These are phyloP conservation scores for Drosophila picticornis DNA, from an alignment of 2,888 invertebrate genomes.

Conservation along the genomic window DNA sequence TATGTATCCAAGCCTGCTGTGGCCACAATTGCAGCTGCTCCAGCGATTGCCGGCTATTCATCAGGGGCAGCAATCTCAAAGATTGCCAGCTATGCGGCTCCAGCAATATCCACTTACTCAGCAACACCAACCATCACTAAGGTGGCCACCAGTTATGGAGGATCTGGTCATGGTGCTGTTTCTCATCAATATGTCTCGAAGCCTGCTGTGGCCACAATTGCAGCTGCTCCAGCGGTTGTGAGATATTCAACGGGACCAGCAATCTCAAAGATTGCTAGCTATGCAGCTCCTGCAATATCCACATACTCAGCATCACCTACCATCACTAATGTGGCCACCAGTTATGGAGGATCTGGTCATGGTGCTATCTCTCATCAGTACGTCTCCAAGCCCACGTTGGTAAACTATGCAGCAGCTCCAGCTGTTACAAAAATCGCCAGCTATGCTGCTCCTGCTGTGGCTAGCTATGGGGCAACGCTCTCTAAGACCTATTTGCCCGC, in stretches of 20 bases:
- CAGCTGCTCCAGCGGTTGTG: constrained; percentile 40
- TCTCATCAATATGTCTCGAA: neutral
- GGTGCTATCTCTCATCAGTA: constrained; percentile 39
- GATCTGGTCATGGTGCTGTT: neutral
- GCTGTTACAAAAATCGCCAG: constrained; percentile 36
- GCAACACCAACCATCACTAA: too few species aligned
- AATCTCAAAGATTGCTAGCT: constrained; percentile 45
- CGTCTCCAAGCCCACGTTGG: constrained; percentile 45
- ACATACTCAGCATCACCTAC: constrained; percentile 57
- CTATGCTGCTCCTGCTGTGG: constrained; percentile 74
- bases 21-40: neutral
- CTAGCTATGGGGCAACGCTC: constrained; percentile 39
- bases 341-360: constrained; percentile 28
- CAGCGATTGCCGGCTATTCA: neutral
- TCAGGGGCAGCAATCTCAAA: neutral
- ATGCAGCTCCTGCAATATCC: constrained; percentile 53
- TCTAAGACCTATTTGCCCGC: constrained; percentile 51
- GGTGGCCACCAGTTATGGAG: too few species aligned
- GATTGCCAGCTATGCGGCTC: neutral
- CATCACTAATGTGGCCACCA: constrained; percentile 37
- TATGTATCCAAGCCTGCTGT: neutral
- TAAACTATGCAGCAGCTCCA: constrained; percentile 25
- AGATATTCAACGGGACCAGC: constrained; percentile 42
- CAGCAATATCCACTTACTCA: neutral
- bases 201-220: neutral